Evolutionary conservation across 1,140 invertebrate species (phyloP).

Genomic region (Trinorchestia longiramus): DNA sequence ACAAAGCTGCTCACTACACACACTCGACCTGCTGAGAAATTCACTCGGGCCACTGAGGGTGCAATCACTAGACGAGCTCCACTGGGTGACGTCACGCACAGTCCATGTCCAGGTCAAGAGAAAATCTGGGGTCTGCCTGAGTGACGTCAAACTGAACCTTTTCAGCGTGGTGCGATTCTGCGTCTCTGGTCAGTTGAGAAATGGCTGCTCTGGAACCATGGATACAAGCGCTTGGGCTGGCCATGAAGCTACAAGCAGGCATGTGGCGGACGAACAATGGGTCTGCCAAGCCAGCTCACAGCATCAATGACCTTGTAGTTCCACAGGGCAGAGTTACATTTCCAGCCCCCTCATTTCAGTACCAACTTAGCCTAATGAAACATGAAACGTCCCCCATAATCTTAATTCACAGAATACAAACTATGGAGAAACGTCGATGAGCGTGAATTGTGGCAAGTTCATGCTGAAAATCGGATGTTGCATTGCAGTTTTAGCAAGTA

Average conservation of each 20-base stretch:
- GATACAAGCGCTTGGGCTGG: not conserved
- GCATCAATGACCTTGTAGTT: not conserved
- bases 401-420: no score
- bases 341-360: not conserved
- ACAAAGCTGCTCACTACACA: not conserved
- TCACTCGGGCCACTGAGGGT: not conserved
- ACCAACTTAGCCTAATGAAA: no score
- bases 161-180: not conserved
- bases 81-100: not conserved
- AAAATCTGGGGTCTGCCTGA: not conserved
- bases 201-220: not conserved
- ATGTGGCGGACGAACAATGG: not conserved
- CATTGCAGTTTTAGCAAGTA: no score
- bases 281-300: not conserved
- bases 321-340: not conserved
- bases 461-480: no score
- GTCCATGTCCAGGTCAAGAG: not conserved
- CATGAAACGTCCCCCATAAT: no score
- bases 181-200: not conserved
- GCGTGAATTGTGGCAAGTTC: no score
- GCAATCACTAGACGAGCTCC: not conserved
- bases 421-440: no score
- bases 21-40: not conserved
- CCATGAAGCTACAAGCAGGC: not conserved
- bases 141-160: not conserved